Evolutionary conservation across 2,113 vertebrate genomes (phyloP), one percentile per base, ranked within the genome.

Genomic region (Pyxicephalus adspersus): DNA sequence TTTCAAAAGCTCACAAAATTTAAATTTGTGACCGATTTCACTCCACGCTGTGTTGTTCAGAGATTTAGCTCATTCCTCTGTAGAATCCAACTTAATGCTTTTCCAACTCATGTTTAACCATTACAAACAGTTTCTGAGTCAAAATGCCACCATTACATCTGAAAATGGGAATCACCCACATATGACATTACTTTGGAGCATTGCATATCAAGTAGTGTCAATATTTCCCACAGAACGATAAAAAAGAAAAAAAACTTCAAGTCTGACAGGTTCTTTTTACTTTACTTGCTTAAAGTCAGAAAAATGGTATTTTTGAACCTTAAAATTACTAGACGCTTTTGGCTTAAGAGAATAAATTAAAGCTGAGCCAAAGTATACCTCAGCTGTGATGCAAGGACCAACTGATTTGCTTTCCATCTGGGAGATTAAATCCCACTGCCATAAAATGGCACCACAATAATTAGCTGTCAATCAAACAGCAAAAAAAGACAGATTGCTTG

Each of bases 271-370:
- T 23, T 72, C 51, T 83, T 34, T 67, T 84, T 89, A 88, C 86
- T 87, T n/a, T 87, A 89, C 19, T 86, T 83, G 88, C 90, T 90
- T 91, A 90, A 87, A 61, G 60, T 1, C 85, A 84, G 87, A 93
- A 94, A 95, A 90, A 29, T 88, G 91, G 92, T 92, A 90, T 92
- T 92, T 91, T 88, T 92, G 89, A 91, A 91, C 93, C 92, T 93
- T 91, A 90, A 93, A 91, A 95, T 83, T 87, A 90, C 87, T 85
- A 88, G 90, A 92, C 90, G 94, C 91, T 90, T 84, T 77, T 81
- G 90, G 94, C 94, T 96, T 95, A 91, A 86, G 92, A 94, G 95
- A 96, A 94, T 96, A 96, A 96, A 97, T 97, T 94, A 95, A 93
- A 94, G 80, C 85, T 85, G 91, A 93, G 91, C 91, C 92, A 89